Conservation (phyloP, 2,113 vertebrate genomes). For the Chitala chitala region DNA sequence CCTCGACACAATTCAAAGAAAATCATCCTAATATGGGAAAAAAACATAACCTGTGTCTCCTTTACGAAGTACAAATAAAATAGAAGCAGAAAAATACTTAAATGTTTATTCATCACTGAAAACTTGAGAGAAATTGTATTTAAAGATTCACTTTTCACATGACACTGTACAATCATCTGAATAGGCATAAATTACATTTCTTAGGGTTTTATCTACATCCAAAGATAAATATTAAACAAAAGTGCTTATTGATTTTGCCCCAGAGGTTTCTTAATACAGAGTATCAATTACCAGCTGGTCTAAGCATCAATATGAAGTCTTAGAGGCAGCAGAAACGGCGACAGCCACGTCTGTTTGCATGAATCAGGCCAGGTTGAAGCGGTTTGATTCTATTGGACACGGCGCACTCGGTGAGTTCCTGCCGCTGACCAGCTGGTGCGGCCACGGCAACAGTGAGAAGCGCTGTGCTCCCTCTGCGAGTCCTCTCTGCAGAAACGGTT, state of each 20-base stretch:
- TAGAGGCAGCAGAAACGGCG: neutral
- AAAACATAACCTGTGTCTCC: no score
- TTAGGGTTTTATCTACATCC: neutral
- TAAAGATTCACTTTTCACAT: no score
- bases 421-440: no score
- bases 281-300: no score
- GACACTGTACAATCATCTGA: constrained; percentile 1
- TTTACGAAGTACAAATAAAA: no score
- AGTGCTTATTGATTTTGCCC: neutral
- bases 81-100: no score
- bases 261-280: neutral
- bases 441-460: neutral
- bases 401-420: neutral
- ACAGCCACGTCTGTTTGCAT: neutral
- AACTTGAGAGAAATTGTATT: no score
- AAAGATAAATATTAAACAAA: neutral
- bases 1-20: no score
- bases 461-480: neutral
- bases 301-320: no score
- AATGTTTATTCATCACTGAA: neutral
- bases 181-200: neutral
- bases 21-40: no score
- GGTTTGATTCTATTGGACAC: neutral
- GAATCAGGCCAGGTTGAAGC: neutral
- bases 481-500: no score